Evolutionary conservation across 2,113 vertebrate species (phyloP).

Genomic region (Engraulis encrasicolus): DNA sequence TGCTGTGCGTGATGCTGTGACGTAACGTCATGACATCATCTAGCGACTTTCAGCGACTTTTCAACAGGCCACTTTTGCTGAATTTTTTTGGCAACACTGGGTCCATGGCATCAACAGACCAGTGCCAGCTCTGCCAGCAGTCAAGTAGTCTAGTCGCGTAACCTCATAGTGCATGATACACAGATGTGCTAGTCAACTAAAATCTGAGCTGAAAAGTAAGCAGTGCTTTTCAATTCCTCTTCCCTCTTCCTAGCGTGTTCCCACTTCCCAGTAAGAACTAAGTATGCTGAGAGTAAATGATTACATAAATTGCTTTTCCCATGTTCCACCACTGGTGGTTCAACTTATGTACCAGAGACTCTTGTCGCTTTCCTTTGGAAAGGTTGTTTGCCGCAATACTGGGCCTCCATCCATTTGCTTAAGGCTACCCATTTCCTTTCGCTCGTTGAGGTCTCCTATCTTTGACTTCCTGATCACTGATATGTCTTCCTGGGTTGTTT

Average conservation of each 20-base stretch:
- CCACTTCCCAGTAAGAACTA: not conserved
- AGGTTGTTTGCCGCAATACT: not conserved
- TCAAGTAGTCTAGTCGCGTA: too few species aligned
- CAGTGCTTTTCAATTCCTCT: too few species aligned
- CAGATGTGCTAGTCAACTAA: too few species aligned
- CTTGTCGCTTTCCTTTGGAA: not conserved
- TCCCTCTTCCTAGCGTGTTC: not conserved
- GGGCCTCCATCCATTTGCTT: not conserved
- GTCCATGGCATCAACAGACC: too few species aligned
- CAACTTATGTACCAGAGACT: not conserved
- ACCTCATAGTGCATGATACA: too few species aligned
- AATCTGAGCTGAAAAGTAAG: too few species aligned
- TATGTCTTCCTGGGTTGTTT: not conserved
- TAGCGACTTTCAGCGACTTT: too few species aligned
- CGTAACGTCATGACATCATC: too few species aligned
- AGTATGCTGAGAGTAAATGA: slow-evolving; percentile 9
- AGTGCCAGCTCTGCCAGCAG: too few species aligned
- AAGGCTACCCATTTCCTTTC: not conserved
- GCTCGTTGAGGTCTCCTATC: not conserved
- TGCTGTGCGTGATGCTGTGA: too few species aligned
- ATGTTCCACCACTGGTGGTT: not conserved
- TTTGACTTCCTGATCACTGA: slow-evolving; percentile 13
- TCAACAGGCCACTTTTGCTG: too few species aligned
- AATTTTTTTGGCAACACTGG: too few species aligned
- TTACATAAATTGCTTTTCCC: slow-evolving; percentile 8